Evolutionary conservation across 2,888 invertebrate genomes (phyloP), one percentile per base, ranked within the genome.

Genomic region (Lasioglossum calceatum): DNA sequence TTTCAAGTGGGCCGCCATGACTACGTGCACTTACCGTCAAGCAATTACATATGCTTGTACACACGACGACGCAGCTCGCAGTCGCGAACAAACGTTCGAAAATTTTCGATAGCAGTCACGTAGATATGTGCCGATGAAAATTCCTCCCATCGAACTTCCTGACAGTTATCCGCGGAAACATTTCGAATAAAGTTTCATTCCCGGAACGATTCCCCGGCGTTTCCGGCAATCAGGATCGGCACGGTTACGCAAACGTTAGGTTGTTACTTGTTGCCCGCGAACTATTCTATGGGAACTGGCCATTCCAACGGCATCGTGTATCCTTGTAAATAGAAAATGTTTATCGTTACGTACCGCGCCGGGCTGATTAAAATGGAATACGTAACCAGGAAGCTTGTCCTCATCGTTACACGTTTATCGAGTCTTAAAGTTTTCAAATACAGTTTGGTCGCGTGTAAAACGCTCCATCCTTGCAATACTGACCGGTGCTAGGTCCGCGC

Each of bases 31-130:
- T 16, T 23, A 16, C 27, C 2, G 23, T n/a, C 14, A n/a, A 42
- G 36, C 47, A 78, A 73, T 76, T 72, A 71, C 27, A 72, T 23
- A 72, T 10, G 58, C 27, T 44, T 58, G 39, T 84, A 87, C 67
- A 67, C 75, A 58, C 50, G 42, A 82, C 76, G 54, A 61, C 44
- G n/a, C n/a, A n/a, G 54, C 23, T 54, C 1, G 54, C 73, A 76
- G 61, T 76, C 77, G 16, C 54, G 61, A 71, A 81, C 83, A 83
- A 89, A 87, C 77, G 76, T 32, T 71, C 44, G 71, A 54, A 58
- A 64, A 81, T 84, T 85, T 82, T 84, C 86, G 82, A 82, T 87
- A 85, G 81, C n/a, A 54, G 42, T 64, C 79, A 67, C 75, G 76
- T 44, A 74, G 67, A 14, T 12, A 61, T 19, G 67, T 36, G 36